Evolutionary conservation across 2,888 invertebrate genomes (phyloP), one percentile per base, ranked within the genome.

Genomic region (Merodon equestris): DNA sequence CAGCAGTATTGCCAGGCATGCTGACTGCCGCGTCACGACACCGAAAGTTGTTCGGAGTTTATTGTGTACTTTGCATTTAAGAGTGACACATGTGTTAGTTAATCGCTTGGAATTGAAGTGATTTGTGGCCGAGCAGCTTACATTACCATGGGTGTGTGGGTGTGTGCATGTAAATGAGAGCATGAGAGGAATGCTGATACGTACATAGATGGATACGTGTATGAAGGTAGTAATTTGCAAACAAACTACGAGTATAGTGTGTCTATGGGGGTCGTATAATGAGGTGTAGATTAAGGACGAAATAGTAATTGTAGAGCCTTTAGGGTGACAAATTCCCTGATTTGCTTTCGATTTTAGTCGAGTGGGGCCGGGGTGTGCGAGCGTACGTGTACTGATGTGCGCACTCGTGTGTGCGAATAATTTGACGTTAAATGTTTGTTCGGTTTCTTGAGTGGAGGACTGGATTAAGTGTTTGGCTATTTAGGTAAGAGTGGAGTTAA

Each of bases 31-130:
- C 12, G 40, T 40, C 40, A 40, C 40, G 27, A 27, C 27, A 27
- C 27, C 27, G 27, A 2, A 2, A 57, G 34, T 38, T 27, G 45
- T 10, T 13, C 34, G 45, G 19, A 45, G 27, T 27, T 44, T 44
- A 34, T 27, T 63, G 54, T 64, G 68, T 56, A 45, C 48, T 66
- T 60, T 76, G 58, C 71, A 36, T 71, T 76, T 72, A 56, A 51
- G 53, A 58, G 45, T 54, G 60, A 73, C 77, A 79, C 58, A 73
- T 73, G 74, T 70, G 74, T 74, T 74, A 70, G 74, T 79, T 79
- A 79, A 79, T 79, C 74, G 73, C 68, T 74, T 56, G 68, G 74
- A 74, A 74, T 79, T 79, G 79, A 74, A 70, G 74, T 74, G 79
- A 79, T 79, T 79, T 79, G 74, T 79, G 74, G 74, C 64, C 44